These are phyloP conservation scores for Lophius piscatorius DNA, from an alignment of 2,113 vertebrate species.

Conservation along the genomic window DNA sequence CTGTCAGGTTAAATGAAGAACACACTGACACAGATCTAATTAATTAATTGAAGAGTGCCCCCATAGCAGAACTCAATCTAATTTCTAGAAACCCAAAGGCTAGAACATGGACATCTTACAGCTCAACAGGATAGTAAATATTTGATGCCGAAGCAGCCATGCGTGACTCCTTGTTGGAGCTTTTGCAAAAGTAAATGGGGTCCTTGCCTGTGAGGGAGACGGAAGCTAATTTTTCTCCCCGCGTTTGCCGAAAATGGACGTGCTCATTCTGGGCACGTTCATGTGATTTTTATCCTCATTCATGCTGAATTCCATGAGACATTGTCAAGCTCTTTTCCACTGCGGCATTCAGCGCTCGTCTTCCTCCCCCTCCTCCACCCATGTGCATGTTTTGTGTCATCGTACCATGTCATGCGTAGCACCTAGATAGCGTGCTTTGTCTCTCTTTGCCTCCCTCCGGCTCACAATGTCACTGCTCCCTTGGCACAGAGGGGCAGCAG, in stretches of 20 bases:
- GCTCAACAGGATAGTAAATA: conserved; percentile 64
- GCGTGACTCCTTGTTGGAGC: conserved; percentile 39
- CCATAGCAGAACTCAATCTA: conserved; percentile 8
- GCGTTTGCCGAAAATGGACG: background rate
- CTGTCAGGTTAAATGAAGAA: conserved; percentile 44
- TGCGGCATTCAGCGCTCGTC: conserved; percentile 45
- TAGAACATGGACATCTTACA: conserved; percentile 37
- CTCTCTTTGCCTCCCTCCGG: conserved; percentile 17
- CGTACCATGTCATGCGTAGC: conserved; percentile 26
- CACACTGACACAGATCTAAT: conserved; percentile 44
- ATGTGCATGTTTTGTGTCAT: conserved; percentile 55
- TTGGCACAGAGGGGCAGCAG: conserved; percentile 40
- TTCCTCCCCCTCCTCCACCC: conserved; percentile 1
- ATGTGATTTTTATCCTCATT: conserved; percentile 25
- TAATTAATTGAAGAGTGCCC: conserved; percentile 37
- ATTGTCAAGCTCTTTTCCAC: conserved; percentile 43
- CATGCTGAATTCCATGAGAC: conserved; percentile 21
- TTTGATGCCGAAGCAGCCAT: conserved; percentile 69
- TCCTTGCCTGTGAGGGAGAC: conserved; percentile 18
- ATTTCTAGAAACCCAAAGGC: conserved; percentile 18
- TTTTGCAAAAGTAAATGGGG: conserved; percentile 45
- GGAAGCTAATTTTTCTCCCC: background rate
- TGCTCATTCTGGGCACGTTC: background rate
- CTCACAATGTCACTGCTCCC: conserved; percentile 42
- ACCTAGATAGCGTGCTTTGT: conserved; percentile 45